phyloP scores from a whole-genome alignment of 2,797 vertebrate genomes.

The Lindbergichthys nudifrons region DNA sequence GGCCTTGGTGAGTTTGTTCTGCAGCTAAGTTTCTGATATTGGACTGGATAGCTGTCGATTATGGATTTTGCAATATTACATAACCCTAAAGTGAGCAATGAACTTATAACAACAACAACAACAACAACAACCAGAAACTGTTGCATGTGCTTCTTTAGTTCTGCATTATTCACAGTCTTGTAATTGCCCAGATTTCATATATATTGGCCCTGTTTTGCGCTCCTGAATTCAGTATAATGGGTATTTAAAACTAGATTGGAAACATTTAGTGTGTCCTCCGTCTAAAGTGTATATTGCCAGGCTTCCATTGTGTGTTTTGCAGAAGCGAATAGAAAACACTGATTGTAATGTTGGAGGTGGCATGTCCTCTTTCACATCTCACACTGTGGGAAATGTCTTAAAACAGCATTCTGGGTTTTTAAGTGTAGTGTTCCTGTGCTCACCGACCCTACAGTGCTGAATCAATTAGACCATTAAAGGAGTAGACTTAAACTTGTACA shows the following conservation, averaged over 20 bases:
- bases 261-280: not conserved
- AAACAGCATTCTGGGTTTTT: not conserved
- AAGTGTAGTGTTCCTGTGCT: not conserved
- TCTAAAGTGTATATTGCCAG: not conserved
- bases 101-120: not conserved
- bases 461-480: not conserved
- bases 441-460: not conserved
- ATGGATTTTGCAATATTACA: not conserved
- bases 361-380: not conserved
- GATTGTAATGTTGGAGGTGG: not conserved
- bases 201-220: not conserved
- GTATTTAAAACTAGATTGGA: not conserved
- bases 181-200: not conserved
- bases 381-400: not conserved
- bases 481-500: not conserved
- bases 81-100: not conserved
- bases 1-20: constrained; percentile 45
- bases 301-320: constrained; percentile 6
- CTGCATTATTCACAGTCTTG: not conserved
- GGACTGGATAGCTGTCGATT: not conserved
- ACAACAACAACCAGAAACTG: not conserved
- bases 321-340: not conserved
- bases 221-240: not conserved
- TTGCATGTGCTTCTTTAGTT: not conserved
- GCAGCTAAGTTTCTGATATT: constrained; percentile 10